phyloP scores from a whole-genome alignment of 1,140 invertebrate genomes.

The Drosophila virilis region DNA sequence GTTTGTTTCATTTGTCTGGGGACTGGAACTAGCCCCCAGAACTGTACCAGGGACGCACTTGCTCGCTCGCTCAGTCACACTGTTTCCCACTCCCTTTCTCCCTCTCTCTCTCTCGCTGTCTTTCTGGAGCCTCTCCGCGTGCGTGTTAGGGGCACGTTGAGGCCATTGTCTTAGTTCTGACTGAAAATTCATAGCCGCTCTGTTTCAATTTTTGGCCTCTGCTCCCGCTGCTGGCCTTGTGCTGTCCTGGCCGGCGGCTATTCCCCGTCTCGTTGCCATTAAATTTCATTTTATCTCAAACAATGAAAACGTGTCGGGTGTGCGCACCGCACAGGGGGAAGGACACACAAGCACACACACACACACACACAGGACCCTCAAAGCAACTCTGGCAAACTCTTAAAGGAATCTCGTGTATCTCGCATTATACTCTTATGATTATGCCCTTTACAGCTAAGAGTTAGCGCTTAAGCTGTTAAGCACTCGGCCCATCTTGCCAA shows the following conservation, averaged over 20 bases:
- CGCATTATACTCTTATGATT: constrained; percentile 20
- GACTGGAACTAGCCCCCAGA: constrained; percentile 73
- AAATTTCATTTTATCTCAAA: constrained; percentile 79
- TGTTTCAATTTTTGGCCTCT: constrained; percentile 77
- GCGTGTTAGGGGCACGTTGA: constrained; percentile 43
- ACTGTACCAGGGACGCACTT: constrained; percentile 37
- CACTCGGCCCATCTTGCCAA: neutral
- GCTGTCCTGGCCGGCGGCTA: neutral
- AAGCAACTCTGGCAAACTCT: constrained; percentile 9
- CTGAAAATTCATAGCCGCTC: constrained; percentile 79
- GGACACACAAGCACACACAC: neutral
- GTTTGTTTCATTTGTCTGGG: constrained; percentile 68
- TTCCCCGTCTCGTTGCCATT: constrained; percentile 54
- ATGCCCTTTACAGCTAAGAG: constrained; percentile 21
- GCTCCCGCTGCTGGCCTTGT: constrained; percentile 4
- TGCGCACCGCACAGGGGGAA: neutral
- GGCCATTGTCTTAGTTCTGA: constrained; percentile 69
- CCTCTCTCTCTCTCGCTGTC: neutral
- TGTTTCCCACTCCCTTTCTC: neutral
- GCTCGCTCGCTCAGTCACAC: neutral
- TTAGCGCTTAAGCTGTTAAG: constrained; percentile 2
- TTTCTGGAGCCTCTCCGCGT: neutral
- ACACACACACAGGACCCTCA: constrained; percentile 11
- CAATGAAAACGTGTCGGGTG: constrained; percentile 75
- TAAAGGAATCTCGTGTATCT: constrained; percentile 22